These are phyloP conservation scores for Leptopilina myrica DNA, from an alignment of 2,888 invertebrate species.

Conservation along the genomic window DNA sequence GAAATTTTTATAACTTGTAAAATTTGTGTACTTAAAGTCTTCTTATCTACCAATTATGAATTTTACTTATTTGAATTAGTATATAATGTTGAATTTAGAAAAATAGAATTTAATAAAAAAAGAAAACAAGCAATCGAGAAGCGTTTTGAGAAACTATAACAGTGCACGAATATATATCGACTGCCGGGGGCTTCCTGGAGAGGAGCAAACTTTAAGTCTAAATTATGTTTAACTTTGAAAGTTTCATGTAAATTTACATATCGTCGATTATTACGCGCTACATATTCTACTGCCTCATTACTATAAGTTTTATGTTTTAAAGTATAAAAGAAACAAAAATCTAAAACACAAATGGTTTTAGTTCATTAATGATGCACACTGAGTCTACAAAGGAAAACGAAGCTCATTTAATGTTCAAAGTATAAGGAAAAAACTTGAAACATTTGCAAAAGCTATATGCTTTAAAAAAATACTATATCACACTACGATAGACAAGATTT, in stretches of 20 bases:
- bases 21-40: too few species aligned
- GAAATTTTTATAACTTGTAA: too few species aligned
- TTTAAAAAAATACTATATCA: too few species aligned
- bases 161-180: background rate
- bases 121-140: too few species aligned
- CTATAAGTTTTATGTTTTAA: background rate
- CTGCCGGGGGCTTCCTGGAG: background rate
- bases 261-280: constrained; percentile 4
- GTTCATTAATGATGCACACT: background rate
- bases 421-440: background rate
- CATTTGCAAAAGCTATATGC: too few species aligned
- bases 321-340: background rate
- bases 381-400: constrained; percentile 7
- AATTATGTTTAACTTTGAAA: background rate
- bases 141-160: too few species aligned
- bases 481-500: too few species aligned
- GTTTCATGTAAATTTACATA: constrained; percentile 15
- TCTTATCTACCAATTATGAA: too few species aligned
- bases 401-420: background rate
- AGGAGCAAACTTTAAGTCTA: background rate
- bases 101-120: too few species aligned
- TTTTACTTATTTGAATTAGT: too few species aligned
- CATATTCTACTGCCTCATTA: background rate
- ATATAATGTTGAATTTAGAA: too few species aligned
- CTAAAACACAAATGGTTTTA: background rate